Evolutionary conservation across 2,113 vertebrate genomes (phyloP).

Genomic region (Cyanoramphus novaezelandiae): DNA sequence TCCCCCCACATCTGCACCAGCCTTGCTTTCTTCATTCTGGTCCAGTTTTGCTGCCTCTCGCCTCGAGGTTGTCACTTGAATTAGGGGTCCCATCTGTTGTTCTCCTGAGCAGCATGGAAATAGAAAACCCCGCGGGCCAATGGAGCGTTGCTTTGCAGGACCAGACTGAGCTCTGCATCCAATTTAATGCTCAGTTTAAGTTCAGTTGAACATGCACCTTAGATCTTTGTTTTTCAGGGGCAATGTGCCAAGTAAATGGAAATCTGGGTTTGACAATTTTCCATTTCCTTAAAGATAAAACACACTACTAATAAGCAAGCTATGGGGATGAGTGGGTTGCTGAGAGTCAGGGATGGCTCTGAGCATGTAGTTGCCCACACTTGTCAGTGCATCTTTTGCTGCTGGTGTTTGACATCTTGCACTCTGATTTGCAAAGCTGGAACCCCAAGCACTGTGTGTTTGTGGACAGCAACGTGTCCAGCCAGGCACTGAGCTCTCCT

Average conservation of each 20-base stretch:
- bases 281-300: not conserved
- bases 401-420: not conserved
- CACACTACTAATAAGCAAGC: not conserved
- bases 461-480: not conserved
- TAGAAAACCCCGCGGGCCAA: constrained; percentile 33
- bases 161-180: not conserved
- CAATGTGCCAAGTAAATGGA: not conserved
- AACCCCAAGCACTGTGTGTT: not conserved
- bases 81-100: constrained; percentile 61
- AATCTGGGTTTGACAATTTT: not conserved
- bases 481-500: not conserved
- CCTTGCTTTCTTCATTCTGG: not conserved
- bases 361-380: not conserved
- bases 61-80: not conserved
- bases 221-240: not conserved
- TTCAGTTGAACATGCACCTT: not conserved
- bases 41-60: constrained; percentile 23
- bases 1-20: not conserved
- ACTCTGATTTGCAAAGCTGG: not conserved
- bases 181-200: constrained; percentile 27
- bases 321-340: not conserved
- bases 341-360: not conserved
- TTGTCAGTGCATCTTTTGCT: not conserved
- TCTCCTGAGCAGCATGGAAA: constrained; percentile 29
- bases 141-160: not conserved